Base-by-base conservation (phyloP, 2,797 vertebrate species). In the Vespertilio murinus region DNA sequence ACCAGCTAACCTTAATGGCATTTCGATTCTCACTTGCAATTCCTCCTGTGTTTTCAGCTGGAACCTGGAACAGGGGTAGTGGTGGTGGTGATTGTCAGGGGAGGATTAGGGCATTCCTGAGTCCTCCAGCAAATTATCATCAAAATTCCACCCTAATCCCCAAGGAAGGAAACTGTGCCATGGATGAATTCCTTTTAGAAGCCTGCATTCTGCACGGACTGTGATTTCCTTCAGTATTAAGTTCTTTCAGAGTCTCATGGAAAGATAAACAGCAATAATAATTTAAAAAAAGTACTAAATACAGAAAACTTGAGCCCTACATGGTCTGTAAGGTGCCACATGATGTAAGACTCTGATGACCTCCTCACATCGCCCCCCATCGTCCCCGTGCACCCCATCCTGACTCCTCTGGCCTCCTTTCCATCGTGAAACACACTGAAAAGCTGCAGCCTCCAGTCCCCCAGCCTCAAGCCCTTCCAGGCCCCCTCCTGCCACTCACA, bases 91-190 rank as follows among this genome's bases (percentile, higher is more conserved):
- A 47, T 0, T 40, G 12, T 84, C 49, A 90, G 85, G 73, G 61
- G 45, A 49, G 86, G 40, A 83, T 92, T 74, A 83, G 49, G 18
- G 65, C 25, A 71, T 94, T 93, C 82, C 59, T 75, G 45, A 73
- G 23, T 82, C 22, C 45, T 74, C n/a, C 28, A 70, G 69, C 23
- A 82, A 94, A 38, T 91, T 75, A 80, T 79, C 91, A 85, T 65
- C 88, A 95, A 94, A 88, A 94, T 93, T 92, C 91, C 25, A 86
- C 23, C n/a, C 69, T 94, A 86, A 86, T 70, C 86, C 82, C 47
- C 70, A 81, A 40, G 40, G 85, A 91, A 85, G 17, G 40, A 88
- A 93, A 70, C 64, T 78, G 78, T 70, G 59, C 81, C 73, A 80
- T 88, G 70, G 40, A 88, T 56, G 75, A 90, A 95, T 83, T 92